Conservation (phyloP, 1,140 invertebrate genomes). For the Drosophila mojavensis region DNA sequence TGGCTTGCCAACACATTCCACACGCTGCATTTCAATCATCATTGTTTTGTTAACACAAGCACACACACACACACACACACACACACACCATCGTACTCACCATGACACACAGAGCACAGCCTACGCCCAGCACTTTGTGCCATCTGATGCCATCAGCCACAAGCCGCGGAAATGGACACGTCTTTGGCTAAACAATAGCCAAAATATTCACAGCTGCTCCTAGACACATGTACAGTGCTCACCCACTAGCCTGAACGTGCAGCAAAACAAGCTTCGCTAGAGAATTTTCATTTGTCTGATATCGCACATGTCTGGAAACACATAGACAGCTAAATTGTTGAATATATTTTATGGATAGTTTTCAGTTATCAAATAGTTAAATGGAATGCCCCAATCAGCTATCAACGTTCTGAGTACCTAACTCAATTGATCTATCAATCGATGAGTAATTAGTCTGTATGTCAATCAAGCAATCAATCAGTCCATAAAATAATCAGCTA, state of each 20-base stretch:
- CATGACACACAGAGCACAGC: slow-evolving; percentile 26
- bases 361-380: no score
- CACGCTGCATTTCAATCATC: slow-evolving; percentile 56
- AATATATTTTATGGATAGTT: no score
- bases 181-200: slow-evolving; percentile 25
- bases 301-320: no score
- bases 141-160: slow-evolving; percentile 42
- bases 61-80: slow-evolving; percentile 2
- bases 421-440: no score
- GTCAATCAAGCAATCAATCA: no score
- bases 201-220: slow-evolving; percentile 24
- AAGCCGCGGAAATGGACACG: slow-evolving; percentile 41
- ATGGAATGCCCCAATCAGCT: no score
- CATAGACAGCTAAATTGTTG: no score
- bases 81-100: background rate
- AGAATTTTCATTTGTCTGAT: no score
- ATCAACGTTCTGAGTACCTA: no score
- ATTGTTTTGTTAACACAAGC: slow-evolving; percentile 46
- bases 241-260: background rate
- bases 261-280: background rate
- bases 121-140: slow-evolving; percentile 8
- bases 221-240: background rate
- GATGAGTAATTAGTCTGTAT: no score
- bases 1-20: slow-evolving; percentile 49
- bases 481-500: no score